Percentiles rank a stretch among this genome's conserved stretches.
These are phyloP conservation scores for Meghimatium bilineatum DNA, from an alignment of 2,888 invertebrate genomes.

Conservation along the genomic window DNA sequence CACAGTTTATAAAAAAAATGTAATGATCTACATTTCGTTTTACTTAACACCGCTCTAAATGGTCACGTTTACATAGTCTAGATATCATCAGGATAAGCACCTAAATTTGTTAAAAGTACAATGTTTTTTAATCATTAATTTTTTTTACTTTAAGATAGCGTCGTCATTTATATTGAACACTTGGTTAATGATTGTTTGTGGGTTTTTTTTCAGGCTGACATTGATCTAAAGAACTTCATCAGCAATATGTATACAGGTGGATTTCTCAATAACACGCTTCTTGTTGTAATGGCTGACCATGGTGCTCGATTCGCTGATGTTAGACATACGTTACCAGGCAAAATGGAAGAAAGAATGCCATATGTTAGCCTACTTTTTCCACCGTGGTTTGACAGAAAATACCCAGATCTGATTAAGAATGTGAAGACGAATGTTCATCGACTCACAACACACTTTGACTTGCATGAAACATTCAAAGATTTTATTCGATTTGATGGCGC, in stretches of 20 bases:
- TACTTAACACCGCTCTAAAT: no score
- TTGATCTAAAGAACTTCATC: constrained; percentile 82
- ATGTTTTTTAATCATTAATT: no score
- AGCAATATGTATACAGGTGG: constrained; percentile 80
- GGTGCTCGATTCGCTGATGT: constrained; percentile 87
- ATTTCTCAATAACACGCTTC: constrained; percentile 86
- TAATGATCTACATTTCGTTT: no score
- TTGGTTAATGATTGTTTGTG: no score
- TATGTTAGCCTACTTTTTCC: constrained; percentile 90
- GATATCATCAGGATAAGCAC: no score
- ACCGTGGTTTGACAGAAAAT: constrained; percentile 81
- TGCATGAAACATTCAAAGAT: constrained; percentile 87
- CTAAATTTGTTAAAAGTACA: no score
- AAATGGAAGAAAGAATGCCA: constrained; percentile 92
- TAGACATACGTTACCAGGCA: constrained; percentile 91
- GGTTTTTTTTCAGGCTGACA: constrained; percentile 86
- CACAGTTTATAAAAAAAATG: no score
- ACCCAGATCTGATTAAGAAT: constrained; percentile 82
- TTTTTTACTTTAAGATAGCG: no score
- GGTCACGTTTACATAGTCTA: no score
- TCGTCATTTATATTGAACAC: no score
- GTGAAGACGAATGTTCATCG: constrained; percentile 82
- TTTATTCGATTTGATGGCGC: constrained; percentile 80
- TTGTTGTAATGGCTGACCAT: constrained; percentile 95
- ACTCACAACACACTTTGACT: constrained; percentile 91